Base-by-base conservation (phyloP, 2,113 vertebrate species). In the Bambusicola thoracicus region DNA sequence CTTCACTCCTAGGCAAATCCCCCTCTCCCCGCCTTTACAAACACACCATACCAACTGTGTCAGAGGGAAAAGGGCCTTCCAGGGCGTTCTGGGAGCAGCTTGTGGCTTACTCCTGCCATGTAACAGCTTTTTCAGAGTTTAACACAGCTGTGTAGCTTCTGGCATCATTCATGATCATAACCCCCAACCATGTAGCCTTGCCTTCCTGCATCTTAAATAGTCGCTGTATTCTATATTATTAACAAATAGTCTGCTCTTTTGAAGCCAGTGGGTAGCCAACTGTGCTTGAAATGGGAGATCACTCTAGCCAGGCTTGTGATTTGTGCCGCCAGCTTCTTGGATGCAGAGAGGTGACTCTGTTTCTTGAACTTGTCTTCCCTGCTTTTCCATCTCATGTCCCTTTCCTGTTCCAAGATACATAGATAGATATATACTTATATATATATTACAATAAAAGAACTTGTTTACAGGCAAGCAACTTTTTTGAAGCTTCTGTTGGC, bases 291-390 rank as follows among this genome's bases (percentile, higher is more conserved):
- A 81, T 72, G 79, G 81, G 85, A 93, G 72, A 77, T 93, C 76
- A 62, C 72, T 94, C 62, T 62, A 90, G 87, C 67, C 89, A 78
- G 85, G 91, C 93, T 97, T 92, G 53, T 87, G 80, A 29, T 62
- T 90, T 93, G 87, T 92, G 93, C 91, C 94, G 78, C 87, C 73
- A 91, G 76, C 82, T 94, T 94, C 91, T 90, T 81, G 66, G 76
- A 88, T 83, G 80, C 16, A 3, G 91, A 93, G 92, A 90, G 67
- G 25, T 75, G 27, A 78, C 58, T 95, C 93, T 95, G 76, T 77
- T 94, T 96, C 89, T 96, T 85, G 63, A 92, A 80, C 80, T 83
- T 85, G 79, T 85, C 93, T 94, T 94, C 76, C 76, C 80, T 83
- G 87, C 91, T 95, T 85, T 62, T 92, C 75, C 77, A 84, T 76